Conservation (phyloP, 1,140 invertebrate species). For the Pseudobourletiella spinata region DNA sequence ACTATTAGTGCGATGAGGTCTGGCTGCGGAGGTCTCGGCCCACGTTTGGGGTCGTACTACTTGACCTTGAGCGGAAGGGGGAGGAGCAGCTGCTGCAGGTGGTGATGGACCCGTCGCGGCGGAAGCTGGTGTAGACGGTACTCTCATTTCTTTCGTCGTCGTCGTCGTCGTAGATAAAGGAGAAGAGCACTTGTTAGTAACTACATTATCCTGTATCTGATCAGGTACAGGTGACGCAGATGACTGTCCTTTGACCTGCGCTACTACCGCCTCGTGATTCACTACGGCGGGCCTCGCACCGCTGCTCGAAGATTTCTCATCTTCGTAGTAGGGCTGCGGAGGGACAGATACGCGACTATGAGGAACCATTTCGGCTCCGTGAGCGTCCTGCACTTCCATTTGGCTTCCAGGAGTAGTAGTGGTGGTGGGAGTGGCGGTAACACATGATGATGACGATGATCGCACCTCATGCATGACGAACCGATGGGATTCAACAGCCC, state of each 20-base stretch:
- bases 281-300: no score
- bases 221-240: conserved; percentile 5
- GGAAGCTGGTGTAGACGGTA: neutral
- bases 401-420: neutral
- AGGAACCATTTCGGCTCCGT: no score
- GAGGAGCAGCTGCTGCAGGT: neutral
- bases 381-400: no score
- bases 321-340: no score
- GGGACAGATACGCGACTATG: no score
- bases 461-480: neutral
- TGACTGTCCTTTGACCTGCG: neutral
- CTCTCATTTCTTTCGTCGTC: neutral
- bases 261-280: neutral
- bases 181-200: neutral
- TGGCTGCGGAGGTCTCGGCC: neutral
- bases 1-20: neutral
- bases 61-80: neutral
- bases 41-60: neutral
- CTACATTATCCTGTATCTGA: no score
- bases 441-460: neutral
- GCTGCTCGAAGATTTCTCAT: no score
- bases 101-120: neutral
- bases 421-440: neutral
- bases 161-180: neutral
- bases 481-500: no score